phyloP scores from a whole-genome alignment of 2,797 vertebrate genomes.

The Paguma larvata region DNA sequence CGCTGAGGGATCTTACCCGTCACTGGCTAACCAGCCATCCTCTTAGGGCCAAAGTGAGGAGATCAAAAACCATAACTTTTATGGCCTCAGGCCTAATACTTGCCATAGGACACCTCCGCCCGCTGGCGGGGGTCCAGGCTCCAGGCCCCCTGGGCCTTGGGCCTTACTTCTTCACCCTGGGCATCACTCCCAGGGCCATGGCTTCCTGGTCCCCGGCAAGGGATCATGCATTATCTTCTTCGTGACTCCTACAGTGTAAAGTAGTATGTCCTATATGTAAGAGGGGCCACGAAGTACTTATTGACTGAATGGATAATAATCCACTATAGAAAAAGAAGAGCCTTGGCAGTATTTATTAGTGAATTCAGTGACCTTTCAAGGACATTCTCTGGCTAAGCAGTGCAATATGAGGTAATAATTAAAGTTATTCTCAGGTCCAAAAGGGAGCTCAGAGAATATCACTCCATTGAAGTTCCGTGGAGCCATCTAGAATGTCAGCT shows the following conservation, averaged over 20 bases:
- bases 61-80: too few species aligned
- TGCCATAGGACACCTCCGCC: too few species aligned
- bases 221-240: background rate
- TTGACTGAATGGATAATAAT: slow-evolving; percentile 37
- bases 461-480: background rate
- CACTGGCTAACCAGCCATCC: too few species aligned
- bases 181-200: too few species aligned
- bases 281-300: background rate
- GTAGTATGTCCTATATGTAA: background rate
- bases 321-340: background rate
- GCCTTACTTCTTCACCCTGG: too few species aligned
- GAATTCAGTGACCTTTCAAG: slow-evolving; percentile 40
- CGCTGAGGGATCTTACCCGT: too few species aligned
- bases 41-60: too few species aligned
- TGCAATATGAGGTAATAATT: slow-evolving; percentile 24
- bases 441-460: background rate
- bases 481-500: background rate
- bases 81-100: too few species aligned
- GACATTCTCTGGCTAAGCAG: background rate
- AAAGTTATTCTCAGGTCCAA: slow-evolving; percentile 2
- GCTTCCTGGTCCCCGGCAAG: background rate
- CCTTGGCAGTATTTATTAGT: background rate
- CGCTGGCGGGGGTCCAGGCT: too few species aligned
- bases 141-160: too few species aligned
- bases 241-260: background rate